Conservation (phyloP, 2,113 vertebrate species). For the Oenanthe melanoleuca region DNA sequence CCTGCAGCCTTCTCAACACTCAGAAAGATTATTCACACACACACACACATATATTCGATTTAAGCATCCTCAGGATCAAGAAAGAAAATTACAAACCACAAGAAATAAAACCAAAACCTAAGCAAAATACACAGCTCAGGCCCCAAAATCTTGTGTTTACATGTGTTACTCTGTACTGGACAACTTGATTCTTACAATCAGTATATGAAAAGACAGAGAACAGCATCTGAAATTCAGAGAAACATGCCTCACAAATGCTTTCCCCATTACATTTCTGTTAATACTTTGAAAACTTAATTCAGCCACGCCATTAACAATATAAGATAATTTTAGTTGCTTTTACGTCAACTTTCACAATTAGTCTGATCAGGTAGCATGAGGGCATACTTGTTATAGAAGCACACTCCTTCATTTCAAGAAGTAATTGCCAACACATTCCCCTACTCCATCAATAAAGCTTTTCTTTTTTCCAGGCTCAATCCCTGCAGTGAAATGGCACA, state of each 20-base stretch:
- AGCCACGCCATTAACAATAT: neutral
- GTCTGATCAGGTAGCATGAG: neutral
- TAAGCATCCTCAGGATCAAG: neutral
- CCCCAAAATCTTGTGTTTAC: neutral
- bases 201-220: neutral
- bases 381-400: neutral
- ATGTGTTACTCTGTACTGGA: neutral
- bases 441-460: neutral
- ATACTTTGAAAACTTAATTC: neutral
- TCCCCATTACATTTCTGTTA: neutral
- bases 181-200: neutral
- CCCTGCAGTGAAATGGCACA: conserved; percentile 29
- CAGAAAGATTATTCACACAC: neutral
- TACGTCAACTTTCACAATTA: neutral
- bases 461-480: neutral
- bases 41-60: neutral
- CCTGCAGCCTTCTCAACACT: neutral
- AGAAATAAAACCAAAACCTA: neutral
- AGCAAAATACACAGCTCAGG: neutral
- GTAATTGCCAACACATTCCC: neutral
- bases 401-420: neutral
- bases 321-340: neutral
- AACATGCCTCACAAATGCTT: neutral
- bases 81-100: neutral
- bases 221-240: neutral